These are phyloP conservation scores for Microcaecilia unicolor DNA, from an alignment of 2,797 vertebrate species.

Conservation along the genomic window DNA sequence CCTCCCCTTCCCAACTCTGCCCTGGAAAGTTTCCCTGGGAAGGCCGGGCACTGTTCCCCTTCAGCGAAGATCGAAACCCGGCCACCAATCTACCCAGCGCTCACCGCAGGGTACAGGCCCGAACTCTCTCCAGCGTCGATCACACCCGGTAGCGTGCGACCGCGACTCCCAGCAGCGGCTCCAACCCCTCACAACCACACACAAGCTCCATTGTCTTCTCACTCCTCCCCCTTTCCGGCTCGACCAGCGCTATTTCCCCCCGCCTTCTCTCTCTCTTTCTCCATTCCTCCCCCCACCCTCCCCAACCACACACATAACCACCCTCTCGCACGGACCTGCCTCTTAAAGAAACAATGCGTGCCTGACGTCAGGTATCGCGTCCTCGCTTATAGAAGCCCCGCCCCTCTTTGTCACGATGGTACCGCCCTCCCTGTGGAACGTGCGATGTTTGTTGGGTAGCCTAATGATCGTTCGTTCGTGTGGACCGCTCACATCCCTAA, in stretches of 20 bases:
- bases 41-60: background rate
- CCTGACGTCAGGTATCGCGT: no score
- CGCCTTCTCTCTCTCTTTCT: no score
- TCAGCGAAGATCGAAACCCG: background rate
- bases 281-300: background rate
- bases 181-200: constrained; percentile 53
- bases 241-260: constrained; percentile 4
- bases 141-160: constrained; percentile 49
- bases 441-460: no score
- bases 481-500: no score
- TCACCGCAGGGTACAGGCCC: constrained; percentile 6
- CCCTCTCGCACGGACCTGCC: no score
- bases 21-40: background rate
- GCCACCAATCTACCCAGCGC: background rate
- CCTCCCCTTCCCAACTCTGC: no score
- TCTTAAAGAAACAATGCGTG: no score
- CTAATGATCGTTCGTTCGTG: no score
- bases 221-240: constrained; percentile 5
- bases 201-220: constrained; percentile 61
- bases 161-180: constrained; percentile 33
- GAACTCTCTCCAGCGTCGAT: constrained; percentile 19
- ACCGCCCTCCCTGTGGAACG: constrained; percentile 2
- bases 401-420: constrained; percentile 33
- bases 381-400: no score
- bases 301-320: no score